phyloP scores from a whole-genome alignment of 2,888 invertebrate genomes.

The Leptinotarsa peninsularis region DNA sequence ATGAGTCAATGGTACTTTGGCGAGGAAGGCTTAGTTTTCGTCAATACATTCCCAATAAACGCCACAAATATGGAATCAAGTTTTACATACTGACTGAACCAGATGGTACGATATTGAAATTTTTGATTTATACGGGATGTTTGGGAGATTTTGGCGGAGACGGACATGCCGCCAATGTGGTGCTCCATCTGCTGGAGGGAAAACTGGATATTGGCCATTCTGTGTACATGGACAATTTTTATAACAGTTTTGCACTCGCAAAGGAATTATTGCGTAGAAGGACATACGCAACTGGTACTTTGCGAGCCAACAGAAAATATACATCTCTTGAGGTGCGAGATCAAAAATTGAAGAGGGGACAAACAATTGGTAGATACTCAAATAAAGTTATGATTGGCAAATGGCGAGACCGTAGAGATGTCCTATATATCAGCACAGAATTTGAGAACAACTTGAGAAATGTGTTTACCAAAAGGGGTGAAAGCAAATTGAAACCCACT shows the following conservation, averaged over 20 bases:
- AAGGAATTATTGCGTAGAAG: conserved; percentile 14
- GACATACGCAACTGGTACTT: conserved; percentile 26
- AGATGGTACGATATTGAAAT: conserved; percentile 48
- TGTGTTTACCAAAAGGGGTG: too few relatives aligned
- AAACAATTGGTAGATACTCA: conserved; percentile 9
- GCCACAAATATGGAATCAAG: not conserved
- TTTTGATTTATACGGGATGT: conserved; percentile 54
- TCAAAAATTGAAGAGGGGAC: conserved; percentile 32
- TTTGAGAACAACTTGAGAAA: not conserved
- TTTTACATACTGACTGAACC: conserved; percentile 23
- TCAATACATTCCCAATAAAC: too few relatives aligned
- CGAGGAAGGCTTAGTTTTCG: too few relatives aligned
- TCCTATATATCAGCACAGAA: conserved; percentile 9
- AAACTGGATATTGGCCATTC: conserved; percentile 44
- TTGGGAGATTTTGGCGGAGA: conserved; percentile 52
- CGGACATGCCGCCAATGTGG: conserved; percentile 46
- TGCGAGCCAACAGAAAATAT: conserved; percentile 24
- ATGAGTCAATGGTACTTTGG: conserved; percentile 29
- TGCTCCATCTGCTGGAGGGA: conserved; percentile 44
- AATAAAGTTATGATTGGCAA: not conserved
- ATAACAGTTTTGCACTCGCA: conserved; percentile 47
- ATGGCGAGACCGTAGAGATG: conserved; percentile 13
- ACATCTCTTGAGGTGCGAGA: conserved; percentile 15
- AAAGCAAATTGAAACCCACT: not conserved
- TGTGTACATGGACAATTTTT: conserved; percentile 52